A percentile compares a stretch with the other conserved stretches of the same genome.
These are phyloP conservation scores for Chromoteleia sp. DNA, from an alignment of 2,888 invertebrate species.

Conservation along the genomic window DNA sequence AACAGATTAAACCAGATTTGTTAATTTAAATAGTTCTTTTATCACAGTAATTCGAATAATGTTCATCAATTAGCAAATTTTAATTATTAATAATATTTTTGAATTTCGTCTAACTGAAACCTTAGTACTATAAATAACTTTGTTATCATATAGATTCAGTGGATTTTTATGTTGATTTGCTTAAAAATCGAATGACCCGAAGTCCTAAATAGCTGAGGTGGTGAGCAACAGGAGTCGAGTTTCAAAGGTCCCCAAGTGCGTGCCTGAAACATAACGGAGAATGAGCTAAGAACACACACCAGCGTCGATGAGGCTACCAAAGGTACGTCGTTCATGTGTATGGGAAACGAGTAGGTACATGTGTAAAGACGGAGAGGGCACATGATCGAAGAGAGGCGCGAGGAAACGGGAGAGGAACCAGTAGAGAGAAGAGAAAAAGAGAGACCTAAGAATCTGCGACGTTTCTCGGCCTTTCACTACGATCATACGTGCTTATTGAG, in stretches of 20 bases:
- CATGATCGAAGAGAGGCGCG: conserved; percentile 32
- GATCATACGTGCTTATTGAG: conserved; percentile 59
- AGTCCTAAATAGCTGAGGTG: conserved; percentile 61
- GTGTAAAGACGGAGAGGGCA: conserved; percentile 58
- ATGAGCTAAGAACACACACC: conserved; percentile 57
- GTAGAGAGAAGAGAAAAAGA: conserved; percentile 67
- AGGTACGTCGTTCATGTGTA: conserved; percentile 47
- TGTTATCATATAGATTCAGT: not conserved
- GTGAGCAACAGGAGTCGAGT: conserved; percentile 56
- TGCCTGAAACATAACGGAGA: conserved; percentile 70
- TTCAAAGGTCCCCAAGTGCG: conserved; percentile 65
- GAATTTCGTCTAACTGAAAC: too few relatives aligned
- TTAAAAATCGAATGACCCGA: conserved; percentile 52
- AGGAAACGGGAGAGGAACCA: conserved; percentile 60
- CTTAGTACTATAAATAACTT: too few relatives aligned
- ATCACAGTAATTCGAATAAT: too few relatives aligned
- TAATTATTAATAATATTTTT: too few relatives aligned
- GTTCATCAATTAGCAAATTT: too few relatives aligned
- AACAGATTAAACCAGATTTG: too few relatives aligned
- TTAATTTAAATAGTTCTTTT: too few relatives aligned
- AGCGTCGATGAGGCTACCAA: conserved; percentile 32
- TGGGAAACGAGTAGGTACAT: conserved; percentile 50
- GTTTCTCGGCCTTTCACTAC: conserved; percentile 71
- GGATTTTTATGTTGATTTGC: conserved; percentile 1
- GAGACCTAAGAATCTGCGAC: conserved; percentile 66